A percentile compares a stretch with the other conserved stretches of the same genome.
phyloP scores from a whole-genome alignment of 2,797 vertebrate genomes.

The Pampus argenteus region DNA sequence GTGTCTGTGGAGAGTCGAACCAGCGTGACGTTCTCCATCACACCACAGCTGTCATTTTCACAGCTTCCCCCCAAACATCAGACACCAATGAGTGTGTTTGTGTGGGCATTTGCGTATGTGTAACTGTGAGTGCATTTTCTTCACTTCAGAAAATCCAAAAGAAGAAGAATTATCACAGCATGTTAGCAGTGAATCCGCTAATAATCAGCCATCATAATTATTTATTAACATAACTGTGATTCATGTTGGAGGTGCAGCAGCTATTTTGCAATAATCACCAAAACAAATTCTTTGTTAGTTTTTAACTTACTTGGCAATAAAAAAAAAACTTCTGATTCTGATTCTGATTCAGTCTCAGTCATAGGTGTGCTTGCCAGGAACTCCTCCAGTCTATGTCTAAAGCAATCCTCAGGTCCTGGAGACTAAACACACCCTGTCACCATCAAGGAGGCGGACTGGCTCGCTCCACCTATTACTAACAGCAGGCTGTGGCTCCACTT shows the following conservation, averaged over 20 bases:
- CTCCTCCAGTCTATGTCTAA: conserved; percentile 69
- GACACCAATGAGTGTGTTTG: conserved; percentile 50
- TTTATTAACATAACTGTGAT: too few species aligned
- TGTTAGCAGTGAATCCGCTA: conserved; percentile 5
- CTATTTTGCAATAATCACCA: too few species aligned
- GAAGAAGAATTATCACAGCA: conserved; percentile 19
- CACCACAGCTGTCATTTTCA: conserved; percentile 80
- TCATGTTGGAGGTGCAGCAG: too few species aligned
- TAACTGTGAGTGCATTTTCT: conserved; percentile 42
- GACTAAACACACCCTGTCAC: conserved; percentile 80
- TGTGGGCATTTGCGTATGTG: conserved; percentile 47
- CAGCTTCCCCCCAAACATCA: conserved; percentile 74
- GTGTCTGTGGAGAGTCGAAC: conserved; percentile 49
- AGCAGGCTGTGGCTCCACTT: conserved; percentile 59
- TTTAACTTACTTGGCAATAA: too few species aligned
- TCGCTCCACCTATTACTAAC: conserved; percentile 75
- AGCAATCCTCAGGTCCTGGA: conserved; percentile 56
- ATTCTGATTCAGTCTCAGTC: conserved; percentile 69
- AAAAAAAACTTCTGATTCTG: too few species aligned
- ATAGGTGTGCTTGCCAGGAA: conserved; percentile 60
- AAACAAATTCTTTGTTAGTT: too few species aligned
- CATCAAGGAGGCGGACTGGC: conserved; percentile 58
- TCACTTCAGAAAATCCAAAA: conserved; percentile 18
- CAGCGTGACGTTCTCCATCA: conserved; percentile 68
- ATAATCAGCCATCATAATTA: conserved; percentile 45